Evolutionary conservation across 2,113 vertebrate genomes (phyloP).

Genomic region (Perca schrenkii): DNA sequence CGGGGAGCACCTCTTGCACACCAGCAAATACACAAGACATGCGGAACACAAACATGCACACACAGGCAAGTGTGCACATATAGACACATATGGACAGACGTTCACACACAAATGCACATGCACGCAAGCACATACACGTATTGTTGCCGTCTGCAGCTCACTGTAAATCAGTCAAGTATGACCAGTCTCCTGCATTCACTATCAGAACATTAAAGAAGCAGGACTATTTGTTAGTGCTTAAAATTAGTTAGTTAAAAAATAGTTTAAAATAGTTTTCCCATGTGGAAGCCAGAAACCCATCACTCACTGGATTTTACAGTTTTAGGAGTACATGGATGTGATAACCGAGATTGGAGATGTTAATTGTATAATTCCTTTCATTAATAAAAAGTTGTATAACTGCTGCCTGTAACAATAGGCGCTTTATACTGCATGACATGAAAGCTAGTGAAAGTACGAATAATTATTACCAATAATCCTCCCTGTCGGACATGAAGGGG

Average conservation of each 20-base stretch:
- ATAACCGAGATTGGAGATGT: background rate
- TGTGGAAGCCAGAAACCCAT: slow-evolving; percentile 2
- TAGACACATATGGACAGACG: slow-evolving; percentile 1
- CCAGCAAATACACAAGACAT: slow-evolving; percentile 53
- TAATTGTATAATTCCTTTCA: too few species aligned
- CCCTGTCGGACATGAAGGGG: background rate
- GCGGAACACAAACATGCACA: slow-evolving; percentile 51
- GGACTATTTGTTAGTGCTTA: background rate
- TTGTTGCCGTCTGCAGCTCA: slow-evolving; percentile 78
- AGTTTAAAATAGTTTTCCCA: background rate
- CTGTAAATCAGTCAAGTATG: slow-evolving; percentile 91
- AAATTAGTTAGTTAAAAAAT: background rate
- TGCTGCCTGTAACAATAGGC: background rate
- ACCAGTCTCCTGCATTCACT: slow-evolving; percentile 86
- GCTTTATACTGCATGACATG: background rate
- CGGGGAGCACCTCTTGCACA: slow-evolving; percentile 91
- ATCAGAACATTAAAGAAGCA: slow-evolving; percentile 1
- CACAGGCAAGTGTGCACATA: slow-evolving; percentile 26
- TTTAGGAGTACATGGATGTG: slow-evolving; percentile 5
- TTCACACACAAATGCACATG: slow-evolving; percentile 24
- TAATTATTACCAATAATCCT: background rate
- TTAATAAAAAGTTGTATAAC: background rate
- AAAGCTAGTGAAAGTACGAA: background rate
- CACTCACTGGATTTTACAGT: background rate
- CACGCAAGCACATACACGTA: slow-evolving; percentile 19